A percentile compares a stretch with the other conserved stretches of the same genome.
Conservation (phyloP, 1,140 invertebrate species). For the Saccostrea echinata region DNA sequence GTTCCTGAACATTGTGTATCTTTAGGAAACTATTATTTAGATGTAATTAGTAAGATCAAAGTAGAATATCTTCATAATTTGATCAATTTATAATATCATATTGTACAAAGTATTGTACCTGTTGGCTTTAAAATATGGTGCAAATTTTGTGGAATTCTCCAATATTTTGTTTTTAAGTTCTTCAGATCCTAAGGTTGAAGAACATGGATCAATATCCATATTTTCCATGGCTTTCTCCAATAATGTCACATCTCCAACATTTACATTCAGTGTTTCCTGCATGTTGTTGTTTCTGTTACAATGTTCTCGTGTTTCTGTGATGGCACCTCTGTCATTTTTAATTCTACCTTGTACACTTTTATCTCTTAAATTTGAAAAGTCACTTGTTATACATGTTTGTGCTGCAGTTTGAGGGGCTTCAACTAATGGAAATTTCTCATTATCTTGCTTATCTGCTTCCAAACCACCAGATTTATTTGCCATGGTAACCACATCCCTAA, state of each 20-base stretch:
- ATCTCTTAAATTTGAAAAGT: constrained; percentile 20
- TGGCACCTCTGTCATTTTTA: background rate
- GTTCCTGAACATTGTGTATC: constrained; percentile 12
- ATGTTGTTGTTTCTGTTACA: background rate
- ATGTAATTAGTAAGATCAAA: too few species aligned
- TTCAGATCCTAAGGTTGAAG: background rate
- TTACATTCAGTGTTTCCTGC: background rate
- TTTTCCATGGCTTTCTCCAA: constrained; percentile 1
- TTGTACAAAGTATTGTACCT: background rate
- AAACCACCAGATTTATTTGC: background rate
- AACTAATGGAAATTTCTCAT: background rate
- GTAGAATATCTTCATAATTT: background rate
- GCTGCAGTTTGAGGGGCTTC: background rate
- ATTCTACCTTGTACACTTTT: background rate
- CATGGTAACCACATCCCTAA: background rate
- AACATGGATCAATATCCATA: background rate
- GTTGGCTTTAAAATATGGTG: constrained; percentile 6
- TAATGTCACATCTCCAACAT: background rate
- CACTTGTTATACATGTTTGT: background rate
- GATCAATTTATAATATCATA: too few species aligned
- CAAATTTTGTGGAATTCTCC: background rate
- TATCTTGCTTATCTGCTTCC: background rate
- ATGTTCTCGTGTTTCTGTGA: background rate
- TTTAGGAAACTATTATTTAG: background rate
- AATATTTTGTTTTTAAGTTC: background rate